Conservation (phyloP, 2,888 invertebrate genomes). For the Hirudinaria manillensis region DNA sequence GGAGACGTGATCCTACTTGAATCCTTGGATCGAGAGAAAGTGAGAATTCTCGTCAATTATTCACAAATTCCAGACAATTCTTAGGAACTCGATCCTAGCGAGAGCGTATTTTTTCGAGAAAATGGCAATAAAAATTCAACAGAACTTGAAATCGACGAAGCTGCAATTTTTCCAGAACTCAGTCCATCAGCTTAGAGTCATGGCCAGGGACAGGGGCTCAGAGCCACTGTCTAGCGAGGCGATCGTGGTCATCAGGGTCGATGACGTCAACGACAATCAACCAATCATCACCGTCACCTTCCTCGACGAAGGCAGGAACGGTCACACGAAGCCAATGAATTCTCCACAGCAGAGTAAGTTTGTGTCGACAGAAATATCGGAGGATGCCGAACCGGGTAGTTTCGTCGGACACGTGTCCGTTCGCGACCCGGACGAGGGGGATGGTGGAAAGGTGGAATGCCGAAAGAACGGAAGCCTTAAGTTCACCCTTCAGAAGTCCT, state of each 20-base stretch:
- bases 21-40: slow-evolving; percentile 25
- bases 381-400: slow-evolving; percentile 33
- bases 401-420: slow-evolving; percentile 37
- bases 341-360: slow-evolving; percentile 16
- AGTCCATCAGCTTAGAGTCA: slow-evolving; percentile 34
- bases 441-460: slow-evolving; percentile 37
- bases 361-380: slow-evolving; percentile 34
- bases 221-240: slow-evolving; percentile 37
- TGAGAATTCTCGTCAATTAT: neutral
- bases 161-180: neutral
- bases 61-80: neutral
- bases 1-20: slow-evolving; percentile 22
- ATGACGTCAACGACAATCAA: slow-evolving; percentile 39
- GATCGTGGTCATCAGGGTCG: slow-evolving; percentile 37
- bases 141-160: neutral
- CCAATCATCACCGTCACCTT: slow-evolving; percentile 38
- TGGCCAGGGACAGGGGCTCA: slow-evolving; percentile 36
- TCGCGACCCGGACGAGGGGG: slow-evolving; percentile 35
- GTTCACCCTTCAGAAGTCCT: slow-evolving; percentile 30
- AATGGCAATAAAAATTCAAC: too few relatives aligned
- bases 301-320: slow-evolving; percentile 23
- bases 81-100: slow-evolving; percentile 1
- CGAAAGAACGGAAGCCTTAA: slow-evolving; percentile 21
- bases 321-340: neutral
- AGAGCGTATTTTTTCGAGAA: slow-evolving; percentile 2